These are phyloP conservation scores for Lophura nycthemera DNA, from an alignment of 2,113 vertebrate species.

Conservation along the genomic window DNA sequence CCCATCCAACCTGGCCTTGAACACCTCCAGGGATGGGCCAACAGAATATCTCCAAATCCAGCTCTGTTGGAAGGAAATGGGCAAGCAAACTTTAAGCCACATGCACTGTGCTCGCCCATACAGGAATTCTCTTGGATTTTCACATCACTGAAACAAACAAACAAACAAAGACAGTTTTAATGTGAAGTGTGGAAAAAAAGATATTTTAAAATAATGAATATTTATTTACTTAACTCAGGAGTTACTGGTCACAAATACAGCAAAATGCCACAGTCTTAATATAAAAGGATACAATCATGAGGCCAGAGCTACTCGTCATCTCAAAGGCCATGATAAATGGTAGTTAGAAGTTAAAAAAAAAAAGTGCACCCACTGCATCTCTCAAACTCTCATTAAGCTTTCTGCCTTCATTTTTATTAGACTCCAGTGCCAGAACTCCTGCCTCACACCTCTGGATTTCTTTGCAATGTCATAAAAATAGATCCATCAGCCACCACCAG, in stretches of 20 bases:
- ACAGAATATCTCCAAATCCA: neutral
- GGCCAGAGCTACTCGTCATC: neutral
- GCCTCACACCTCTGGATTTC: neutral
- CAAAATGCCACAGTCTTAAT: neutral
- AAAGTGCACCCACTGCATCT: neutral
- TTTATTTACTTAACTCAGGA: neutral
- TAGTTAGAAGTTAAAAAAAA: neutral
- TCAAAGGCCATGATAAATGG: neutral
- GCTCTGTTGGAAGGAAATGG: neutral
- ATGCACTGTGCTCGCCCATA: neutral
- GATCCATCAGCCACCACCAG: conserved; percentile 18
- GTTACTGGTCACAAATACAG: neutral
- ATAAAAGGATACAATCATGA: neutral
- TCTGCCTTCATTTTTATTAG: neutral
- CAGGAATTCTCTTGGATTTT: neutral
- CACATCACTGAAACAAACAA: neutral
- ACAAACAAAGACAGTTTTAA: neutral
- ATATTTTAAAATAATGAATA: neutral
- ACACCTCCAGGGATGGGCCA: no score
- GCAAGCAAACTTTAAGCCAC: neutral
- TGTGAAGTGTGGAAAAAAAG: neutral
- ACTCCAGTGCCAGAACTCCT: neutral
- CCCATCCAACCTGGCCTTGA: no score
- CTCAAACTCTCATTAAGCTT: neutral
- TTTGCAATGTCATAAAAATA: neutral